Conservation (phyloP, 1,140 invertebrate genomes). For the Adelges cooleyi region DNA sequence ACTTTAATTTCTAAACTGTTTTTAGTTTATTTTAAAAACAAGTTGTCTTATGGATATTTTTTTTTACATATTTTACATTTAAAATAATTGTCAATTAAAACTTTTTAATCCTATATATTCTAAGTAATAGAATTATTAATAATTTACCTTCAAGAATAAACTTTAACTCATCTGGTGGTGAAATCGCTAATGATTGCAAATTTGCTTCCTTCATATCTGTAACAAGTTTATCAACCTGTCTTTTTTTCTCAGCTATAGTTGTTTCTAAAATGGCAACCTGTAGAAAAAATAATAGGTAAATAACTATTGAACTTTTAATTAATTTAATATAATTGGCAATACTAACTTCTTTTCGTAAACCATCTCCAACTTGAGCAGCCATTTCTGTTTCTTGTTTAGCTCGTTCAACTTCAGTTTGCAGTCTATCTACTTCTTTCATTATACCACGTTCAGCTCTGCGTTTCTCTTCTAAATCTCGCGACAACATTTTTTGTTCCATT, state of each 20-base stretch:
- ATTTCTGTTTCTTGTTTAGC: conserved; percentile 67
- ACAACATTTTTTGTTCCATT: conserved; percentile 44
- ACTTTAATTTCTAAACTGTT: too few relatives aligned
- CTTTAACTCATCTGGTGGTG: conserved; percentile 65
- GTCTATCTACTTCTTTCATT: conserved; percentile 62
- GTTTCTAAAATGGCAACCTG: conserved; percentile 59
- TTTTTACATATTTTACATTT: too few relatives aligned
- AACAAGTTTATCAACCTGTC: conserved; percentile 70
- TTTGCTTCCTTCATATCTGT: conserved; percentile 87
- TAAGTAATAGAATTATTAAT: conserved; percentile 13
- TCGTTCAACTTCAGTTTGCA: conserved; percentile 70
- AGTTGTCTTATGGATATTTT: too few relatives aligned
- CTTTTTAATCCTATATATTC: too few relatives aligned
- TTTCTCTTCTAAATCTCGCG: conserved; percentile 47
- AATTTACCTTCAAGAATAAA: conserved; percentile 59
- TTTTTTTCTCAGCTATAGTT: conserved; percentile 71
- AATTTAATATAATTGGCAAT: background rate
- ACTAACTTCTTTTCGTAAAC: conserved; percentile 59
- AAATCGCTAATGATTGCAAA: conserved; percentile 71
- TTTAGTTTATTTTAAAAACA: too few relatives aligned
- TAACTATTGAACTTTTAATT: conserved; percentile 1
- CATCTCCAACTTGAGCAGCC: conserved; percentile 66
- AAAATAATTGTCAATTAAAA: conserved; percentile 2
- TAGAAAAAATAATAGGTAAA: conserved; percentile 21
- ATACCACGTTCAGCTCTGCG: conserved; percentile 64